These are phyloP conservation scores for Magallana ariakensis DNA, from an alignment of 1,140 invertebrate species.

Conservation along the genomic window DNA sequence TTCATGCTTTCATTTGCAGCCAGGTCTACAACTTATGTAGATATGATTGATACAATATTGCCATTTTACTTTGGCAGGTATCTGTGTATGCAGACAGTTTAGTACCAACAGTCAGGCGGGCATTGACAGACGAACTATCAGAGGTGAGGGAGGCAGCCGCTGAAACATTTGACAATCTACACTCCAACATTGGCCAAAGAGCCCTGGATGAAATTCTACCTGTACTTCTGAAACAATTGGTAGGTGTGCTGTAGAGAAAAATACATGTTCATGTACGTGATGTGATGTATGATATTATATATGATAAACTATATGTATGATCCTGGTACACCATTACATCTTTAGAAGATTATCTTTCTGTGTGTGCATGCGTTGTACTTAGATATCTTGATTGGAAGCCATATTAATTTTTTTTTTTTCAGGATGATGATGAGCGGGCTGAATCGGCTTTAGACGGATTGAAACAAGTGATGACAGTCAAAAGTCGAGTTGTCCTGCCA, in stretches of 20 bases:
- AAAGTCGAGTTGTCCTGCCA: conserved; percentile 95
- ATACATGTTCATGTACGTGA: not conserved
- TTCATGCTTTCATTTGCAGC: too few relatives aligned
- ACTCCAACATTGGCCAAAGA: conserved; percentile 94
- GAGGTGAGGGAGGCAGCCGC: conserved; percentile 97
- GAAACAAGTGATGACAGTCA: conserved; percentile 97
- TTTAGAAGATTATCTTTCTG: not conserved
- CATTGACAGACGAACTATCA: conserved; percentile 94
- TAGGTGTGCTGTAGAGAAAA: conserved; percentile 62
- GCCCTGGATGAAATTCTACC: conserved; percentile 99
- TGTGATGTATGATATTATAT: not conserved
- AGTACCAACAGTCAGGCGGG: conserved; percentile 97
- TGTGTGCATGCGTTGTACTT: too few relatives aligned
- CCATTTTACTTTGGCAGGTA: conserved; percentile 65
- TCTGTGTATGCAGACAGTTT: conserved; percentile 89
- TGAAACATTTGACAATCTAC: conserved; percentile 96
- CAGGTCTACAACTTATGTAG: too few relatives aligned
- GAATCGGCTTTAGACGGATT: conserved; percentile 93
- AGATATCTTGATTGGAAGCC: not conserved
- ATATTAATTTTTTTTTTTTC: conserved; percentile 62
- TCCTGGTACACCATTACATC: too few relatives aligned
- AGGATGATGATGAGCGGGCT: conserved; percentile 86
- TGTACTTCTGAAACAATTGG: conserved; percentile 90
- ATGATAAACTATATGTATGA: too few relatives aligned
- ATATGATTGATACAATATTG: not conserved